phyloP scores from a whole-genome alignment of 2,888 invertebrate species.

The Nymphalis urticae region DNA sequence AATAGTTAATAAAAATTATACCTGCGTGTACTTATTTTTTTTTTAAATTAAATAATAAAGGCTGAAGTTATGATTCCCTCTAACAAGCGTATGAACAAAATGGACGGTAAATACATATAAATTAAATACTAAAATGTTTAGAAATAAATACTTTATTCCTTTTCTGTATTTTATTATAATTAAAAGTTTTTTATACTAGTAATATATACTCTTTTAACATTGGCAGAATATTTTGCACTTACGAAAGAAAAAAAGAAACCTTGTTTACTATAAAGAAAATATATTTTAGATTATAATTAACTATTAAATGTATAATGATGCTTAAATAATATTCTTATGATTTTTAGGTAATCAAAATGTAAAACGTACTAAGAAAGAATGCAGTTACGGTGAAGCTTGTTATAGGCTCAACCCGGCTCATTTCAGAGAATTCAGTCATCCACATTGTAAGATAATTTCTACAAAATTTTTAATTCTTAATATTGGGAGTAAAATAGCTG shows the following conservation, averaged over 20 bases:
- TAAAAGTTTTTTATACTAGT: no score
- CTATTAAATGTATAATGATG: no score
- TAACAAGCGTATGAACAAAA: slow-evolving; percentile 41
- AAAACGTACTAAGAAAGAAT: slow-evolving; percentile 77
- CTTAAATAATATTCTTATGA: not conserved
- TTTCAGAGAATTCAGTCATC: slow-evolving; percentile 90
- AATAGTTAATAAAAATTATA: no score
- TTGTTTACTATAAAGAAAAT: no score
- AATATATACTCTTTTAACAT: not conserved
- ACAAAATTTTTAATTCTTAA: not conserved
- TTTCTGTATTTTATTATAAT: no score
- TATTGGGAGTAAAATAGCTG: no score
- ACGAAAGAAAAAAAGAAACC: not conserved
- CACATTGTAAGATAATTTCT: slow-evolving; percentile 85
- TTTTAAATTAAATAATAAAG: not conserved
- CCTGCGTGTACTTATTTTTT: not conserved
- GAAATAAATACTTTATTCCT: not conserved
- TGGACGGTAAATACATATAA: slow-evolving; percentile 28
- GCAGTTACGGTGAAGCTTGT: slow-evolving; percentile 89
- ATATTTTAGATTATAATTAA: no score
- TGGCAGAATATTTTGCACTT: not conserved
- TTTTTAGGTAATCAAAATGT: slow-evolving; percentile 55
- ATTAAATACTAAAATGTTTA: not conserved
- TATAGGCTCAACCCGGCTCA: slow-evolving; percentile 93
- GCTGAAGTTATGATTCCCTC: slow-evolving; percentile 26